Base-by-base conservation (phyloP, 2,113 vertebrate species). In the Leptodactylus fuscus region DNA sequence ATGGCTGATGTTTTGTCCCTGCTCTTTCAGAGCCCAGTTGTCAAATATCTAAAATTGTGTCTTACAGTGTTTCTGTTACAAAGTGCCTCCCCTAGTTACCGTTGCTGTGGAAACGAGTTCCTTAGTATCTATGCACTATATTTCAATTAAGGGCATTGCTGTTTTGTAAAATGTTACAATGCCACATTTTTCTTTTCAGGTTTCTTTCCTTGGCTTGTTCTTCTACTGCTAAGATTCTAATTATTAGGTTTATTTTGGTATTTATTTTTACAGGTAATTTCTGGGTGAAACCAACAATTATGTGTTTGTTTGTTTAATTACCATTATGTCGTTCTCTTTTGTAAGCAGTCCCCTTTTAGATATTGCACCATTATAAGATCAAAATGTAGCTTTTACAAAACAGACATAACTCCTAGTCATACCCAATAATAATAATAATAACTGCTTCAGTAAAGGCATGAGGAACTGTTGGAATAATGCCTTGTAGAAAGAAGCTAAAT, bases 41-140 rank as follows among this genome's bases (percentile, higher is more conserved):
- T 91, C 88, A 91, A 89, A 88, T 38, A 67, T 78, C n/a, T 71
- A 62, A 78, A 48, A 90, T 90, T 89, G 90, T 36, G n/a, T 32
- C 10, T 38, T 36, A 65, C 16, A 88, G 32, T 41, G 87, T 88
- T 90, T 88, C 78, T 89, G 87, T 24, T 77, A 27, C 44, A 69
- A 38, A 24, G 51, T 79, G 51, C 88, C 87, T 87, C 88, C 88
- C 85, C 81, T 90, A 49, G 88, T 88, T 91, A 88, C 88, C 85
- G 88, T 91, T 93, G 87, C 90, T 93, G 90, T 91, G 89, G 90
- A 90, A 93, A 92, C 82, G 87, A 82, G 67, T 87, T 88, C 67
- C 51, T 83, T 60, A 60, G 81, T 44, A 38, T 83, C 81, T 71
- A 58, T 73, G 49, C 51, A 29, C 69, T 74, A 73, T 83, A 60